Conservation (phyloP, 2,888 invertebrate species). For the Ormyrus pomaceus region DNA sequence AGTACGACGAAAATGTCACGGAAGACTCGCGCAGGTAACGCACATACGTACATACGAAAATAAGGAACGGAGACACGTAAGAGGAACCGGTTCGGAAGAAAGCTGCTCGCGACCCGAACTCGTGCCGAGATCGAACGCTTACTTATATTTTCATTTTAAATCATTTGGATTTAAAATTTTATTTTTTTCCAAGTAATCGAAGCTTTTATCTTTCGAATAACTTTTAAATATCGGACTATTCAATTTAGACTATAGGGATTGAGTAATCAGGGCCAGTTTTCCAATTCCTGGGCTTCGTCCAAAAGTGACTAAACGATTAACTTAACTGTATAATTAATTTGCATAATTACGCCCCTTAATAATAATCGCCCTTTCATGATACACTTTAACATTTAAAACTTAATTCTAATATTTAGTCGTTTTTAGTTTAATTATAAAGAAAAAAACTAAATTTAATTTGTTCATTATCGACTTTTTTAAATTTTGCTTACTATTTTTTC, state of each 20-base stretch:
- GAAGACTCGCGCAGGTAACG: background rate
- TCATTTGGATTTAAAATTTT: background rate
- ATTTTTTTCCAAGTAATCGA: background rate
- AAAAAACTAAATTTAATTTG: conserved; percentile 4
- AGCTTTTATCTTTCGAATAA: background rate
- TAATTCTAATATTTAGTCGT: no score
- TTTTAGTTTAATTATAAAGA: background rate
- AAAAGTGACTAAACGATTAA: no score
- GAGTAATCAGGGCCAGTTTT: no score
- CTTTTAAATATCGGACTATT: background rate
- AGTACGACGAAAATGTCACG: conserved; percentile 14
- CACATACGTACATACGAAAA: background rate
- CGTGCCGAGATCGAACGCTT: no score
- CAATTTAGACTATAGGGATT: background rate
- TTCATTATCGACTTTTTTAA: conserved; percentile 21
- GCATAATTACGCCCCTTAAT: no score
- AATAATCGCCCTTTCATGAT: no score
- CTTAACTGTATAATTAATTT: no score
- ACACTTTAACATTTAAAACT: no score
- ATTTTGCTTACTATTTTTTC: conserved; percentile 36
- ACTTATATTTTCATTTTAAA: no score
- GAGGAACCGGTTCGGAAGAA: conserved; percentile 66
- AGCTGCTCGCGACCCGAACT: conserved; percentile 52
- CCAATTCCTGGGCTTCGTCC: no score
- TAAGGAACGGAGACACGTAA: background rate